Conservation (phyloP, 2,888 invertebrate species). For the Dioctria linearis region DNA sequence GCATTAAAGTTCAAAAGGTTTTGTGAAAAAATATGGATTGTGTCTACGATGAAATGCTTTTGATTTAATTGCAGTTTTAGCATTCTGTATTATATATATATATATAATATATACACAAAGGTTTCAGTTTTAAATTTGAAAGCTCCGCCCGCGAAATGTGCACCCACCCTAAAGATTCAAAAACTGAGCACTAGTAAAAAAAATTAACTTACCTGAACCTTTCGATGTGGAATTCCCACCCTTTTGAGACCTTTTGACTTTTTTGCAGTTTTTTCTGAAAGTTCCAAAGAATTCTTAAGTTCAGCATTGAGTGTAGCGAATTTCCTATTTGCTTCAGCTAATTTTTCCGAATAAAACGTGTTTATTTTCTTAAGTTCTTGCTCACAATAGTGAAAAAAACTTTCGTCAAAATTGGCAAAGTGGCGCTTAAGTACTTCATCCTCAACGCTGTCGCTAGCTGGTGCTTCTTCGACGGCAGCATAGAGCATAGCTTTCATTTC, state of each 20-base stretch:
- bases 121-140: too few relatives aligned
- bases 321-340: slow-evolving; percentile 97
- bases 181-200: not conserved
- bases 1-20: too few relatives aligned
- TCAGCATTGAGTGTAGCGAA: slow-evolving; percentile 92
- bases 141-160: too few relatives aligned
- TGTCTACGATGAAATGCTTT: too few relatives aligned
- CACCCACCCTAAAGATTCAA: too few relatives aligned
- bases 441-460: slow-evolving; percentile 91
- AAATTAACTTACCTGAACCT: slow-evolving; percentile 75
- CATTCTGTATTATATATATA: too few relatives aligned
- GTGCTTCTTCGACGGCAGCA: slow-evolving; percentile 90
- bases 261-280: slow-evolving; percentile 71
- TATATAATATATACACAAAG: too few relatives aligned
- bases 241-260: slow-evolving; percentile 71
- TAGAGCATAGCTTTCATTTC: slow-evolving; percentile 97
- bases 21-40: too few relatives aligned
- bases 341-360: slow-evolving; percentile 97
- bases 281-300: slow-evolving; percentile 78
- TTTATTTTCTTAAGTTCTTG: slow-evolving; percentile 97
- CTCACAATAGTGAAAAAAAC: slow-evolving; percentile 95
- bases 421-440: slow-evolving; percentile 89
- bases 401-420: slow-evolving; percentile 95
- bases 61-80: too few relatives aligned
- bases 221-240: slow-evolving; percentile 79